These are phyloP conservation scores for Piezodorus guildinii DNA, from an alignment of 1,140 invertebrate species.

Conservation along the genomic window DNA sequence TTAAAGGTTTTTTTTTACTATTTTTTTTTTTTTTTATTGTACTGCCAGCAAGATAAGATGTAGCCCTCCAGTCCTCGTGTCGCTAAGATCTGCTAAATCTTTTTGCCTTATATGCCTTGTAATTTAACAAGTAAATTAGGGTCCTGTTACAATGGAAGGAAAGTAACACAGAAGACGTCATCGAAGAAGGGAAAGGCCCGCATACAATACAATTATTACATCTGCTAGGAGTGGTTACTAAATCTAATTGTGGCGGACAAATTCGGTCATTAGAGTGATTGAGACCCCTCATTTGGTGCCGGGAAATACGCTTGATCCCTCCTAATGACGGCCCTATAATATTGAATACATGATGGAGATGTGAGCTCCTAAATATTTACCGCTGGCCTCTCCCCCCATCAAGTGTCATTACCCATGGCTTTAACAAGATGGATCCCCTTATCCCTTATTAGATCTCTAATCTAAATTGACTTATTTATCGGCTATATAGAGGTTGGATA, in stretches of 20 bases:
- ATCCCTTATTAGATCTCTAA: slow-evolving; percentile 15
- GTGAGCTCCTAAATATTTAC: slow-evolving; percentile 7
- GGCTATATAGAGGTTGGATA: slow-evolving; percentile 11
- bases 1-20: too few species aligned
- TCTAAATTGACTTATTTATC: slow-evolving; percentile 24
- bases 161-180: too few species aligned
- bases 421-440: slow-evolving; percentile 10
- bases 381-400: slow-evolving; percentile 1
- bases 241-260: not conserved
- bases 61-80: too few species aligned
- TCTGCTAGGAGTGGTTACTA: not conserved
- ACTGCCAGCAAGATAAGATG: too few species aligned
- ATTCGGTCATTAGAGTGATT: not conserved
- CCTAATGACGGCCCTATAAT: not conserved
- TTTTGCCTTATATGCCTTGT: too few species aligned
- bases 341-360: slow-evolving; percentile 8
- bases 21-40: too few species aligned
- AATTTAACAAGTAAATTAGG: too few species aligned
- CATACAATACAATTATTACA: not conserved
- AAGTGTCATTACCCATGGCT: slow-evolving; percentile 9
- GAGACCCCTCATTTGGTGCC: not conserved
- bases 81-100: too few species aligned
- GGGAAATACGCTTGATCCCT: not conserved
- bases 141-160: too few species aligned
- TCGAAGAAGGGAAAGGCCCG: too few species aligned